Base-by-base conservation (phyloP, 2,797 vertebrate species). In the Takifugu rubripes region DNA sequence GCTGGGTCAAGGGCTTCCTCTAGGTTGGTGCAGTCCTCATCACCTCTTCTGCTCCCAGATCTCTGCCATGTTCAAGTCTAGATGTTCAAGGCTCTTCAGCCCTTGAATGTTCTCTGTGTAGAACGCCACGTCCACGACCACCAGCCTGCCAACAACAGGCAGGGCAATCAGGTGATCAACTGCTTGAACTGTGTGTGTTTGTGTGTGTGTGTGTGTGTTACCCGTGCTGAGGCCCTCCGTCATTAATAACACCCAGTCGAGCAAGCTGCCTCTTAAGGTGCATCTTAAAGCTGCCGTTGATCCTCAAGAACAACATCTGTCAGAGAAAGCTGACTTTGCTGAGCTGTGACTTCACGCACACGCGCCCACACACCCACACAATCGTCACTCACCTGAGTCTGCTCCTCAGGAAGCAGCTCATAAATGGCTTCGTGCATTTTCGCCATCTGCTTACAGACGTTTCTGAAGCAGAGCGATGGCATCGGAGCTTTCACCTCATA, bases 21-120 rank as follows among this genome's bases (percentile, higher is more conserved):
- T 10, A 9, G 0, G 9, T 10, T 33, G 46, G 24, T 67, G 65
- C 25, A 11, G 5, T 63, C 78, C 66, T 68, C 68, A 92, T 99
- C 96, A 98, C 94, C 96, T 98, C 92, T 98, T 99, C 92, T 95
- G 95, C 88, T 98, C 96, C 97, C 97, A 99, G 78, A 99, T 96
- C 83, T 98, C 97, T 0, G 87, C 90, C 96, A 98, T 95, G 89
- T 95, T 97, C 72, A 98, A 89, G 86, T 97, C 93, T 60, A 99
- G 86, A 33, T 78, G 78, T 85, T 96, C 95, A 64, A 98, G 94
- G 70, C 92, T 94, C 88, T 91, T 94, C 87, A 99, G 91, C 47
- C 85, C 93, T 92, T 94, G 96, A 58, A 98, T 68, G 81, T 97
- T 98, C 92, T 95, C 97, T 14, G 93, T 93, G 94, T 97, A 99